Evolutionary conservation across 64 coral and sea anemone genomes (phyloP), one percentile per base, ranked within the genome.

Genomic region (Cladopsammia gracilis): DNA sequence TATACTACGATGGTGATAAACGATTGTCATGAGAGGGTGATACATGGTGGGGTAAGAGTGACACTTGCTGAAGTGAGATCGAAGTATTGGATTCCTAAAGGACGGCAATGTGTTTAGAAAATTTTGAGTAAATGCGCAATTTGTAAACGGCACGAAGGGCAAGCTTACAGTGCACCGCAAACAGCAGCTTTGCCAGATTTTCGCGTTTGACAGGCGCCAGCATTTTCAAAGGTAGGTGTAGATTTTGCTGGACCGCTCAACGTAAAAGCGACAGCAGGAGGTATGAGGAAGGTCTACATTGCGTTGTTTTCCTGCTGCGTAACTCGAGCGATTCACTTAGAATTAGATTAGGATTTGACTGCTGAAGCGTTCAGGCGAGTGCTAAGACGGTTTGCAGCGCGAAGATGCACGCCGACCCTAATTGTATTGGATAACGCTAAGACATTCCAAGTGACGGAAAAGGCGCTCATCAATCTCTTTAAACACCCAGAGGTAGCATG

Each of bases 161-260:
- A 78, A 47, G 16, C 87, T 18, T 89, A 45, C 60, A 75, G 26
- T 16, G 10, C 64, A 50, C 82, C 94, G 48, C 25, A 4, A 14
- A 43, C 64, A 22, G 77, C 94, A 48, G 61, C 22, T 16, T 78
- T 88, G 42, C 92, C 84, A 71, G 61, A 66, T 19, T 81, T 75
- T 71, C 76, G 62, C 20, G 82, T 93, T 3, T 66, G 18, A 15
- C 24, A 24, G n/a, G 70, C 70, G 3, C 71, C 44, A 6, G 53
- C 91, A 22, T 93, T 93, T 54, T 67, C 71, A 76, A 61, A 86
- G n/a, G n/a, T n/a, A n/a, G n/a, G n/a, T n/a, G n/a, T n/a, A n/a
- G n/a, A n/a, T n/a, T n/a, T n/a, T n/a, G n/a, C n/a, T n/a, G n/a
- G n/a, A n/a, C n/a, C n/a, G n/a, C n/a, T n/a, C n/a, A n/a, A n/a